Conservation (phyloP, 1,140 invertebrate genomes). For the Euwallacea similis region DNA sequence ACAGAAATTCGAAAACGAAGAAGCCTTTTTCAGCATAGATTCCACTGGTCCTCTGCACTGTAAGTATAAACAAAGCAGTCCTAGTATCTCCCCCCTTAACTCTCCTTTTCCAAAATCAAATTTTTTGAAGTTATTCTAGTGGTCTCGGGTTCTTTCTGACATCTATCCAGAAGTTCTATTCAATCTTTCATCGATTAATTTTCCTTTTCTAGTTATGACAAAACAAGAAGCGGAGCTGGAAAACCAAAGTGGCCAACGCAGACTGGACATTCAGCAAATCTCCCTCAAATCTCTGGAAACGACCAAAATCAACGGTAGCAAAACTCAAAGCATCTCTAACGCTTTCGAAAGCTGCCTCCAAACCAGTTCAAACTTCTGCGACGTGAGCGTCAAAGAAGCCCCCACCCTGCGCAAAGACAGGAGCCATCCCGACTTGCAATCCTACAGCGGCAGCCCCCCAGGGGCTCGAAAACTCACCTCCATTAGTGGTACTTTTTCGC, state of each 20-base stretch:
- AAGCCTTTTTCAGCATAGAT: conserved; percentile 38
- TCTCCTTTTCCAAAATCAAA: too few species aligned
- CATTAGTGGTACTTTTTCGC: conserved; percentile 24
- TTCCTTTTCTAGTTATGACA: conserved; percentile 41
- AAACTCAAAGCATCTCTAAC: conserved; percentile 37
- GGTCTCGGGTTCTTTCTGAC: background rate
- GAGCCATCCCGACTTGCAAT: conserved; percentile 27
- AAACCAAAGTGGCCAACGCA: conserved; percentile 41
- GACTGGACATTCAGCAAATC: conserved; percentile 37
- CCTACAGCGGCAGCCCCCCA: conserved; percentile 37
- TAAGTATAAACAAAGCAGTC: conserved; percentile 32
- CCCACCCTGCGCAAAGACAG: conserved; percentile 12
- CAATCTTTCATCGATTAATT: background rate
- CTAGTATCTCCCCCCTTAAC: too few species aligned
- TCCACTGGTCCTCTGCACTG: conserved; percentile 42
- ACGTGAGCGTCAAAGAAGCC: conserved; percentile 17
- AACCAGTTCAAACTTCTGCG: conserved; percentile 38
- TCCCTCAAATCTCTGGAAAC: conserved; percentile 29
- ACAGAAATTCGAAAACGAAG: conserved; percentile 31
- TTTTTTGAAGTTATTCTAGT: too few species aligned
- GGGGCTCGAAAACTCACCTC: conserved; percentile 32
- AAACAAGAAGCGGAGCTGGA: conserved; percentile 45
- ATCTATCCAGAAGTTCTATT: too few species aligned
- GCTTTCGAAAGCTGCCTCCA: conserved; percentile 40
- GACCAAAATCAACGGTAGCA: conserved; percentile 29